Base-by-base conservation (phyloP, 2,113 vertebrate species). In the Bucco capensis region DNA sequence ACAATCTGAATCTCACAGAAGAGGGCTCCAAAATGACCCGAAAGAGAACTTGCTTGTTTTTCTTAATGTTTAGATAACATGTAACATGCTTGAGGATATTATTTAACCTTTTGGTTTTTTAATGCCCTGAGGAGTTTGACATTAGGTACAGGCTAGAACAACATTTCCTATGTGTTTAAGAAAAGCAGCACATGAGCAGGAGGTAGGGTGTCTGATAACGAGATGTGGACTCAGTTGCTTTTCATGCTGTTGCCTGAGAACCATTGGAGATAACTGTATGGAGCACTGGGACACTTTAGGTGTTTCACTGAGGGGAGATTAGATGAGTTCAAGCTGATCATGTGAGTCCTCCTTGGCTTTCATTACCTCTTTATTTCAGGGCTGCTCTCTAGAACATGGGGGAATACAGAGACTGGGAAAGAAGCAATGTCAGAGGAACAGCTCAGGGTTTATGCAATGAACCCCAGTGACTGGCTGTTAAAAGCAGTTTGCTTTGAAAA, bases 121-220 rank as follows among this genome's bases (percentile, higher is more conserved):
- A 8, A 64, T n/a, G 7, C 2, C 69, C 13, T 10, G 33, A 44
- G 47, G 35, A 16, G 4, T 57, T 81, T 88, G 57, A 58, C 16
- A 14, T 69, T 51, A 72, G 31, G 19, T 53, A 72, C 9, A 44
- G 44, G 6, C 22, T 65, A 62, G 69, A 61, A 30, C n/a, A 82
- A 9, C 16, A 31, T 50, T 81, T 78, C 3, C 27, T 6, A 10
- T 33, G 24, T 8, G 17, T 72, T 86, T 72, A 78, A 64, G 65
- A 86, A 74, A 23, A 27, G 22, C 14, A 38, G 12, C 40, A 31
- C 19, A 10, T 28, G 25, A 54, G 10, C 51, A 30, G 16, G n/a
- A 28, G 10, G 8, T 50, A 77, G 18, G 0, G 0, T 19, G 19
- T 42, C 35, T 61, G 1, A 21, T 74, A 80, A 50, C 0, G 2